These are phyloP conservation scores for Cathartes aura DNA, from an alignment of 2,113 vertebrate genomes.

Conservation along the genomic window DNA sequence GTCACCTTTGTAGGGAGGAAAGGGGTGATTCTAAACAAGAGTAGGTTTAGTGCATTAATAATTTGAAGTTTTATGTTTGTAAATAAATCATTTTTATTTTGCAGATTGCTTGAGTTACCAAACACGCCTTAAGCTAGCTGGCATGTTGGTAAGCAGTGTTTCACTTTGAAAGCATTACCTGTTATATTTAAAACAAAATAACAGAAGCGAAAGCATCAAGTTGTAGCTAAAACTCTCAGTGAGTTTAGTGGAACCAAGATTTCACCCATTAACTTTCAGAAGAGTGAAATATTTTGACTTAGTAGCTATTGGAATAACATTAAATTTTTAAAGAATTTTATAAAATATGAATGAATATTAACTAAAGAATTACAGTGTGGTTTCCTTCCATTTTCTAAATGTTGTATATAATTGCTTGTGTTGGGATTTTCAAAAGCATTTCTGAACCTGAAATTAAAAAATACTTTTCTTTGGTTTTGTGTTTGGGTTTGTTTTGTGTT, in stretches of 20 bases:
- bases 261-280: not conserved
- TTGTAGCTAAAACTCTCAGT: not conserved
- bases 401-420: not conserved
- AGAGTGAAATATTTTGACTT: not conserved
- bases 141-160: slow-evolving; percentile 91
- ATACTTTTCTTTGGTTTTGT: not conserved
- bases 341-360: not conserved
- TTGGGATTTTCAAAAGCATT: not conserved
- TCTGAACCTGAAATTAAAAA: not conserved
- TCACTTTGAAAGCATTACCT: slow-evolving; percentile 17
- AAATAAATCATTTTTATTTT: slow-evolving; percentile 26
- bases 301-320: not conserved
- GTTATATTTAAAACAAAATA: not conserved
- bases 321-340: not conserved
- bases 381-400: not conserved
- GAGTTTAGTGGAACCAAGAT: not conserved
- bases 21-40: not conserved
- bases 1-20: not conserved
- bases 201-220: not conserved
- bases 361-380: not conserved
- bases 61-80: not conserved
- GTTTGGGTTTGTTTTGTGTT: not conserved
- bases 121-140: slow-evolving; percentile 90
- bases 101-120: slow-evolving; percentile 91
- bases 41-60: not conserved